These are phyloP conservation scores for Stenopsyche tienmushanensis DNA, from an alignment of 1,140 invertebrate species.

Conservation along the genomic window DNA sequence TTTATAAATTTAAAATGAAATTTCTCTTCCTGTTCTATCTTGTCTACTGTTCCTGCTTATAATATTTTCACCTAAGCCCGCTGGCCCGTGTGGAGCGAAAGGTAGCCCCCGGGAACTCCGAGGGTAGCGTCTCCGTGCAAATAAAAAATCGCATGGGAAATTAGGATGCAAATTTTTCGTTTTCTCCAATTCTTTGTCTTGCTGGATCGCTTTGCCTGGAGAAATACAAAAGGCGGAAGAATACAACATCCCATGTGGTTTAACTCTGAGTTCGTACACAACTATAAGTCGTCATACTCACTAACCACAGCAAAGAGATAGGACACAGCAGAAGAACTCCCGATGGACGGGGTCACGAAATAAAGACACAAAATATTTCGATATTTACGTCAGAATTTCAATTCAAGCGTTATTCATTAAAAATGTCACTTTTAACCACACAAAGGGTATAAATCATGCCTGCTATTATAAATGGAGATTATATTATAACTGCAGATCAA, in stretches of 20 bases:
- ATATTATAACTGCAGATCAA: too few relatives aligned
- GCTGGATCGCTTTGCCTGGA: conserved; percentile 9
- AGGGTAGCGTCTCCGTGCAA: conserved; percentile 3
- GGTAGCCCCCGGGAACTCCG: not conserved
- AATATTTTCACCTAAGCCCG: conserved; percentile 33
- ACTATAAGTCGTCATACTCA: not conserved
- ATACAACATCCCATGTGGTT: conserved; percentile 4
- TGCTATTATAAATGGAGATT: too few relatives aligned
- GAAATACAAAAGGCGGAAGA: conserved; percentile 19
- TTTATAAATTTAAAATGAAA: conserved; percentile 16
- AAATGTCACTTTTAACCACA: too few relatives aligned
- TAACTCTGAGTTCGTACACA: conserved; percentile 4
- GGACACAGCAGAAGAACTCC: conserved; percentile 6
- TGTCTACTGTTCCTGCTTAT: conserved; percentile 14
- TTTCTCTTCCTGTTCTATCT: conserved; percentile 13
- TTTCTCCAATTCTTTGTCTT: conserved; percentile 35
- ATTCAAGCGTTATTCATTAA: too few relatives aligned
- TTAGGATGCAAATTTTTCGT: conserved; percentile 37
- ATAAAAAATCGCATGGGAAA: conserved; percentile 41
- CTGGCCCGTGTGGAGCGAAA: not conserved
- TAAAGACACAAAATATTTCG: not conserved
- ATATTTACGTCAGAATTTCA: too few relatives aligned
- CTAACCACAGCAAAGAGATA: conserved; percentile 14
- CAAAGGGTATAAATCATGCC: too few relatives aligned
- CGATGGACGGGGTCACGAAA: conserved; percentile 15